A percentile compares a stretch with the other conserved stretches of the same genome.
These are phyloP conservation scores for Zenarchopterus dispar DNA, from an alignment of 2,797 vertebrate genomes.

Conservation along the genomic window DNA sequence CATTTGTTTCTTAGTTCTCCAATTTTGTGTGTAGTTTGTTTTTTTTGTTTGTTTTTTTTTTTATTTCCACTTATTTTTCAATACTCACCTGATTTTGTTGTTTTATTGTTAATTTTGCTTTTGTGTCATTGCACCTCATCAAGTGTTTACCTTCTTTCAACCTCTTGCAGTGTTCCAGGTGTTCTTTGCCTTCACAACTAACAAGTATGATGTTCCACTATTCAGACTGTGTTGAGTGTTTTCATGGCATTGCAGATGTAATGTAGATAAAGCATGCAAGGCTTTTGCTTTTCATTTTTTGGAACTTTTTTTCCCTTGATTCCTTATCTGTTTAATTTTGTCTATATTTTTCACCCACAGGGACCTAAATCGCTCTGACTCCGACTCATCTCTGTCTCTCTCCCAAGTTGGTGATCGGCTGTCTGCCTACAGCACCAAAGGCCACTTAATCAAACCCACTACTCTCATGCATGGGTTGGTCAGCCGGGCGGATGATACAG, in stretches of 20 bases:
- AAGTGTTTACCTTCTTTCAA: constrained; percentile 17
- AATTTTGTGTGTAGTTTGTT: neutral
- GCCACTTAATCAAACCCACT: constrained; percentile 84
- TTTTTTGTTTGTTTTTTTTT: neutral
- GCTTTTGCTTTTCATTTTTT: constrained; percentile 14
- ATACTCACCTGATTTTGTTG: constrained; percentile 1
- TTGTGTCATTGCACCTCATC: constrained; percentile 8
- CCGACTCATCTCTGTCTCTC: constrained; percentile 88
- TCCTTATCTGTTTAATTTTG: constrained; percentile 25
- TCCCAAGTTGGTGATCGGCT: constrained; percentile 89
- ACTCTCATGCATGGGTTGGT: constrained; percentile 78
- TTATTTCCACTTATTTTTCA: neutral
- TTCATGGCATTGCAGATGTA: constrained; percentile 50
- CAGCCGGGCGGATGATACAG: constrained; percentile 78
- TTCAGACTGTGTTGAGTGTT: constrained; percentile 28
- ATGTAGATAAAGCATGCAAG: constrained; percentile 65
- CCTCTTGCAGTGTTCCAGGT: constrained; percentile 26
- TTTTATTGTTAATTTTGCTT: constrained; percentile 14
- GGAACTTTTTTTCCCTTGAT: neutral
- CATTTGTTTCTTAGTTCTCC: neutral
- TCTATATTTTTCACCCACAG: constrained; percentile 69
- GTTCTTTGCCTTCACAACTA: constrained; percentile 52
- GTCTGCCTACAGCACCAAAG: constrained; percentile 81
- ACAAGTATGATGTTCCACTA: constrained; percentile 61
- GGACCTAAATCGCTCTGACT: constrained; percentile 94